Conservation (phyloP, 1,140 invertebrate species). For the Atopsyche davidsoni region DNA sequence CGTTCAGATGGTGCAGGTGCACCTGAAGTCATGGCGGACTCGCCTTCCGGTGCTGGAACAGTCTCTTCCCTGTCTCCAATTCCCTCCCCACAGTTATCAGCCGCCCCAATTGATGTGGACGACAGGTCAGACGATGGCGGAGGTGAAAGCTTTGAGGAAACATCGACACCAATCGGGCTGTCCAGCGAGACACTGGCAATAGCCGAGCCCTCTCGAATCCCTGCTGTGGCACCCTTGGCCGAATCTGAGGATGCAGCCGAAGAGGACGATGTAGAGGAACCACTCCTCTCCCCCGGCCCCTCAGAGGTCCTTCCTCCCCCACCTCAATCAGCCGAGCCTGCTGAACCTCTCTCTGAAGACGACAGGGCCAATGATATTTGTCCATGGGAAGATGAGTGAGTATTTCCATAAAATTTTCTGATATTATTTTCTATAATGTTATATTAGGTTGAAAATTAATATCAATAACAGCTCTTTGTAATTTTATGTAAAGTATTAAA, state of each 20-base stretch:
- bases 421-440: no score
- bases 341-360: slow-evolving; percentile 44
- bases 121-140: slow-evolving; percentile 10
- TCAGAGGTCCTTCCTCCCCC: not conserved
- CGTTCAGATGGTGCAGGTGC: slow-evolving; percentile 29
- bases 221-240: slow-evolving; percentile 54
- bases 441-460: no score
- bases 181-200: slow-evolving; percentile 15
- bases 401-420: no score
- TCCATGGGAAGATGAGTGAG: slow-evolving; percentile 87
- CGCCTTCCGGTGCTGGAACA: slow-evolving; percentile 27
- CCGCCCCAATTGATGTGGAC: slow-evolving; percentile 6
- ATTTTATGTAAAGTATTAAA: no score
- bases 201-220: no score
- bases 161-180: slow-evolving; percentile 34
- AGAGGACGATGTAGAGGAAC: slow-evolving; percentile 50
- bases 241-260: slow-evolving; percentile 57
- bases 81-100: slow-evolving; percentile 33
- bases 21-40: slow-evolving; percentile 30
- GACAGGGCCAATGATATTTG: slow-evolving; percentile 71
- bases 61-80: slow-evolving; percentile 34
- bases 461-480: no score
- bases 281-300: slow-evolving; percentile 4
- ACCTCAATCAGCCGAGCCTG: slow-evolving; percentile 37
- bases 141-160: slow-evolving; percentile 30